A percentile compares a stretch with the other conserved stretches of the same genome.
Conservation (phyloP, 2,888 invertebrate species). For the Lucinisca nassula region DNA sequence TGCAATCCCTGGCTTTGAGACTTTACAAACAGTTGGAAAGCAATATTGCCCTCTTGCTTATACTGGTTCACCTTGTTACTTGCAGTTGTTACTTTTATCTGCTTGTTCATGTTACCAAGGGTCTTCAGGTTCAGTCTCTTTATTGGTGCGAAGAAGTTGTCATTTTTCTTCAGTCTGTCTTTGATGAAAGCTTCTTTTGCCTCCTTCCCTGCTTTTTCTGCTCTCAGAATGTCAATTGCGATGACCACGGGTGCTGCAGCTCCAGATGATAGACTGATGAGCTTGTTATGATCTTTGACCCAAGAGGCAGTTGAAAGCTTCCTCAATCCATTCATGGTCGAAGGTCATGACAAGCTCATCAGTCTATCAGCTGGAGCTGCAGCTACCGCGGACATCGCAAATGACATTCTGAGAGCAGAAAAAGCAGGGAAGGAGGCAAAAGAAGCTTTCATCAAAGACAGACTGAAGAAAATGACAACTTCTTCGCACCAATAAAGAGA, state of each 20-base stretch:
- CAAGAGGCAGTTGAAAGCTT: no score
- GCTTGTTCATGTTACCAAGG: slow-evolving; percentile 39
- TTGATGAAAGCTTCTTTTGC: slow-evolving; percentile 36
- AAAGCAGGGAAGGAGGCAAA: slow-evolving; percentile 10
- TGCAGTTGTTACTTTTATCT: slow-evolving; percentile 22
- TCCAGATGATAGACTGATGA: no score
- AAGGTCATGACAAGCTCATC: no score
- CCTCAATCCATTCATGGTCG: no score
- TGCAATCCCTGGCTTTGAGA: slow-evolving; percentile 10
- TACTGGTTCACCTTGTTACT: slow-evolving; percentile 44
- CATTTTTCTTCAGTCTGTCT: slow-evolving; percentile 24
- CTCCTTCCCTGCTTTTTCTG: slow-evolving; percentile 6
- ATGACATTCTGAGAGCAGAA: slow-evolving; percentile 29
- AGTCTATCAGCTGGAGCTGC: no score
- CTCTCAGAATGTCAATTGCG: slow-evolving; percentile 24
- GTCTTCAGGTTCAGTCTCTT: slow-evolving; percentile 35
- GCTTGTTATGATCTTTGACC: no score
- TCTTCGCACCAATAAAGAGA: slow-evolving; percentile 45
- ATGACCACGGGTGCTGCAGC: slow-evolving; percentile 17
- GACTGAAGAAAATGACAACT: slow-evolving; percentile 22
- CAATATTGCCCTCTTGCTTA: slow-evolving; percentile 54
- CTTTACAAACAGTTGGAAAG: slow-evolving; percentile 28
- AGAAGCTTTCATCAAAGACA: slow-evolving; percentile 32
- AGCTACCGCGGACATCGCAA: no score
- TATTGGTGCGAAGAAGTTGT: slow-evolving; percentile 46